Evolutionary conservation across 2,797 vertebrate species (phyloP).

Genomic region (Glyptemys insculpta): DNA sequence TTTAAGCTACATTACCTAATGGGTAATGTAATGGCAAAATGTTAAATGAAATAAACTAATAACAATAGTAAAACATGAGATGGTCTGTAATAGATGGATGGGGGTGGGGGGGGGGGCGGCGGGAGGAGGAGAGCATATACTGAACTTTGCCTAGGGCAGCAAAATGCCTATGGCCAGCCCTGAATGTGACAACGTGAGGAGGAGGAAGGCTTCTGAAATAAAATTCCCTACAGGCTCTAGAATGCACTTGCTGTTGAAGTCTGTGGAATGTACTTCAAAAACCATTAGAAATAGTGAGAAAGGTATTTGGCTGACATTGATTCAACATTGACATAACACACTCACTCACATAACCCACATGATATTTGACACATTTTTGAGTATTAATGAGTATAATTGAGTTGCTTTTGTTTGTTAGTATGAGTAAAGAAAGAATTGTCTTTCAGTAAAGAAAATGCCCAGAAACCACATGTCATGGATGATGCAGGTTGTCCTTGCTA

Average conservation of each 20-base stretch:
- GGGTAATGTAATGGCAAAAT: background rate
- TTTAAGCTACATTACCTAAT: background rate
- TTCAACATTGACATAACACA: background rate
- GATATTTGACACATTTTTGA: background rate
- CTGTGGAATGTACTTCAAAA: conserved; percentile 1
- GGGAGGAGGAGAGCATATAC: background rate
- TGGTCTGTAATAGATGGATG: background rate
- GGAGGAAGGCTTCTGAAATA: background rate
- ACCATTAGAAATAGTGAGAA: background rate
- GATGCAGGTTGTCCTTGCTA: background rate
- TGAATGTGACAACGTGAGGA: background rate
- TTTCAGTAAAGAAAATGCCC: background rate
- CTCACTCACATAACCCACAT: background rate
- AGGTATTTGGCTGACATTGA: background rate
- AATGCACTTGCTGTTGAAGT: background rate
- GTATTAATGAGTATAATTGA: background rate
- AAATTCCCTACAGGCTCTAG: background rate
- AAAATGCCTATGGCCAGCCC: background rate
- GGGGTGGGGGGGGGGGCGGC: too few relatives aligned
- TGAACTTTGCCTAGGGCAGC: background rate
- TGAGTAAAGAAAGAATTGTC: background rate
- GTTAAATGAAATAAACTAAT: background rate
- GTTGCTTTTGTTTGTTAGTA: background rate
- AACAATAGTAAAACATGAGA: background rate
- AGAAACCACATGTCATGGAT: background rate